phyloP scores from a whole-genome alignment of 2,797 vertebrate genomes.

The Poliocrania exsul region DNA sequence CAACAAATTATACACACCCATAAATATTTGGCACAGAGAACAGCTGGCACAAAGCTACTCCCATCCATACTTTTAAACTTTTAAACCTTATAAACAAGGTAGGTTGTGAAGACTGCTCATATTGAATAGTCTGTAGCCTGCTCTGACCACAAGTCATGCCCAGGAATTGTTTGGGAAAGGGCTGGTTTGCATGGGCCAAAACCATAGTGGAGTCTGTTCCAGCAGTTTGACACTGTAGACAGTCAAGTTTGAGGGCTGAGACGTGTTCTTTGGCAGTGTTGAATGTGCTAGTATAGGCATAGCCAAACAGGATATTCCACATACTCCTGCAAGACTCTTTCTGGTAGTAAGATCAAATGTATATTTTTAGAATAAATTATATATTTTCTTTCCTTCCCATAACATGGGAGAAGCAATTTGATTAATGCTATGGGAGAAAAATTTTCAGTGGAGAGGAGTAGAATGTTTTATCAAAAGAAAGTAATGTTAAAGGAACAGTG shows the following conservation, averaged over 20 bases:
- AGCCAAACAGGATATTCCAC: constrained; percentile 54
- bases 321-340: constrained; percentile 16
- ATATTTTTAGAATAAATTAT: constrained; percentile 18
- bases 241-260: constrained; percentile 25
- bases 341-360: constrained; percentile 11
- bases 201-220: constrained; percentile 19
- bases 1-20: constrained; percentile 3
- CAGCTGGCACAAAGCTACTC: neutral
- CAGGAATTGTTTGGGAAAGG: constrained; percentile 51
- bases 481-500: neutral
- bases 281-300: neutral
- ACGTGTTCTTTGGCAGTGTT: neutral
- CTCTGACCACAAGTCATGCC: constrained; percentile 20
- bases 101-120: neutral
- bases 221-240: constrained; percentile 14
- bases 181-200: constrained; percentile 11
- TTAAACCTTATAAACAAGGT: constrained; percentile 34
- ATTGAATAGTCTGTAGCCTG: neutral
- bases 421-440: neutral
- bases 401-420: neutral
- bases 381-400: constrained; percentile 25
- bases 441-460: neutral
- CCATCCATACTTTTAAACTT: constrained; percentile 15
- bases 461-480: constrained; percentile 20
- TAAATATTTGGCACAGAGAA: neutral